Evolutionary conservation across 1,140 invertebrate genomes (phyloP).

Genomic region (Elymnias hypermnestra): DNA sequence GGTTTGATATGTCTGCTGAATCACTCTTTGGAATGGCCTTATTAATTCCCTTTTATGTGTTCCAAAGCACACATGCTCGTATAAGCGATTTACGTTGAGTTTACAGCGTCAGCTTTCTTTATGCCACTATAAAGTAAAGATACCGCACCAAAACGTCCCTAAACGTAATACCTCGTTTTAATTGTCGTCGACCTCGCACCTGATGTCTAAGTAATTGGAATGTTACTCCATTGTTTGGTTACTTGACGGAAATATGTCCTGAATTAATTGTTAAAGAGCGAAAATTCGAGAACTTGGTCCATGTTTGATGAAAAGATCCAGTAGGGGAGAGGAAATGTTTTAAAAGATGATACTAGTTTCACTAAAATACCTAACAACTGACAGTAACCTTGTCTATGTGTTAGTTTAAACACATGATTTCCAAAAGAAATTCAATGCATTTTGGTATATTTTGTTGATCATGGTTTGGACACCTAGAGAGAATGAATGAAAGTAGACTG

Average conservation of each 20-base stretch:
- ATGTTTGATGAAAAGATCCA: too few relatives aligned
- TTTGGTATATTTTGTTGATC: too few relatives aligned
- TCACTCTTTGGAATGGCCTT: constrained; percentile 63
- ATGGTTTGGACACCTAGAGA: too few relatives aligned
- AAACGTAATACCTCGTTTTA: constrained; percentile 56
- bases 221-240: constrained; percentile 28
- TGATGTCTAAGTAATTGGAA: constrained; percentile 48
- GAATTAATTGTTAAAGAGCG: too few relatives aligned
- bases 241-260: background rate
- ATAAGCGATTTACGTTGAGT: constrained; percentile 58
- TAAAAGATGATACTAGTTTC: too few relatives aligned
- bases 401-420: too few relatives aligned
- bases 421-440: too few relatives aligned
- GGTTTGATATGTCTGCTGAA: constrained; percentile 50
- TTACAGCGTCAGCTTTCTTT: constrained; percentile 64
- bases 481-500: too few relatives aligned
- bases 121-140: constrained; percentile 63
- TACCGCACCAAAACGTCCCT: constrained; percentile 31
- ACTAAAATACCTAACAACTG: too few relatives aligned
- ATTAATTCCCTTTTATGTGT: constrained; percentile 75
- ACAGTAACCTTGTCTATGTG: too few relatives aligned
- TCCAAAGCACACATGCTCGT: constrained; percentile 45
- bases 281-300: too few relatives aligned
- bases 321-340: too few relatives aligned
- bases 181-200: constrained; percentile 52